phyloP scores from a whole-genome alignment of 2,113 vertebrate genomes.

The Plestiodon gilberti region DNA sequence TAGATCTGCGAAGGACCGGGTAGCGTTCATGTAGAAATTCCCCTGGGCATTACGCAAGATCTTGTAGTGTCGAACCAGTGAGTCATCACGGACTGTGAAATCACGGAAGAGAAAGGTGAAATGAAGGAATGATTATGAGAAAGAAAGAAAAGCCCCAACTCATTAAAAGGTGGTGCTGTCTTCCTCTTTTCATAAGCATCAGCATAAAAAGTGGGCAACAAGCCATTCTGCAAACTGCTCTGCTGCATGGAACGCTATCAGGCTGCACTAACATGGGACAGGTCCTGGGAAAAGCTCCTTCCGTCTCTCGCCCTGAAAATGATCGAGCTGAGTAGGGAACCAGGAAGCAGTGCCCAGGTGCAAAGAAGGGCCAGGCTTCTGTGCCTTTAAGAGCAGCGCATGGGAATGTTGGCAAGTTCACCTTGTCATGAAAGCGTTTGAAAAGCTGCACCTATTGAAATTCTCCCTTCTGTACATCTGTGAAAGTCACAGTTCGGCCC shows the following conservation, averaged over 20 bases:
- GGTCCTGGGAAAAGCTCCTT: not conserved
- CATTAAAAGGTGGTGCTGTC: not conserved
- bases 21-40: constrained; percentile 63
- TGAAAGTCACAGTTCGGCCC: not conserved
- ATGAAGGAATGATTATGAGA: no score
- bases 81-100: constrained; percentile 55
- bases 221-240: no score
- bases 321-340: not conserved
- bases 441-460: not conserved
- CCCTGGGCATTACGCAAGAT: constrained; percentile 40
- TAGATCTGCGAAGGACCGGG: constrained; percentile 68
- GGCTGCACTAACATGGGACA: not conserved
- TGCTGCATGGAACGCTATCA: not conserved
- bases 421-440: not conserved
- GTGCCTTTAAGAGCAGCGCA: not conserved
- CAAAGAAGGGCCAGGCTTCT: not conserved
- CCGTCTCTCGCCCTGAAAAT: not conserved
- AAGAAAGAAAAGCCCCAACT: fast-evolving
- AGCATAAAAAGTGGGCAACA: not conserved
- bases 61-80: constrained; percentile 78
- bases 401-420: no score
- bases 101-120: not conserved
- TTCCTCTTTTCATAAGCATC: not conserved
- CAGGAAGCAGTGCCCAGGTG: not conserved
- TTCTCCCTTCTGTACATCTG: not conserved